Base-by-base conservation (phyloP, 2,888 invertebrate species). In the Operophtera brumata region DNA sequence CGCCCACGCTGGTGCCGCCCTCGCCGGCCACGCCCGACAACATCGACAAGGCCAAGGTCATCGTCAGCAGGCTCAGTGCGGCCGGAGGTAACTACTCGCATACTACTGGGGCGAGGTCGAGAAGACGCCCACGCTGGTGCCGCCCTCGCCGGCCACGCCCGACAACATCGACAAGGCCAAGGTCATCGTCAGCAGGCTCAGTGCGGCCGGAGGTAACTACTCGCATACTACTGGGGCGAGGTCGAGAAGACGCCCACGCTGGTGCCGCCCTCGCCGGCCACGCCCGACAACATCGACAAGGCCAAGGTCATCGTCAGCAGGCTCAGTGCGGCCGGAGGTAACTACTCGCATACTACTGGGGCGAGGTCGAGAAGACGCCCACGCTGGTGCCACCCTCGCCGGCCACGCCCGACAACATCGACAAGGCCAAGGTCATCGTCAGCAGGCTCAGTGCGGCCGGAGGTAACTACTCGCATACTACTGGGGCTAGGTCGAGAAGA, bases 131-230 rank as follows among this genome's bases (percentile, higher is more conserved):
- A 68, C 65, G 1, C 66, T 91, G 30, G 88, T 92, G 47, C 80
- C 90, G 10, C 91, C 93, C 0, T 89, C 87, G 20, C 82, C 80
- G 32, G 93, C 90, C 10, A 91, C 88, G 0, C 71, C 82, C 0
- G 89, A 90, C 30, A 92, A 93, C 75, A 89, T 93, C n/a, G 82
- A 83, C n/a, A 92, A 91, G 63, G 93, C 93, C 1, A 92, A 92
- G 70, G 71, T 88, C 62, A 91, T 92, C 58, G 86, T 93, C 28
- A 82, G 90, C 51, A 79, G 91, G 59, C 80, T 94, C 43, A 75
- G 78, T 35, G 92, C 93, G 1, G 74, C 77, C 39, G 93, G 93
- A 62, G 92, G 91, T 91, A 58, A 65, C 20, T 20, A 20, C n/a
- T n/a, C 51, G 10, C 45, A 64, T 71, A 71, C 52, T 75, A 73